phyloP scores from a whole-genome alignment of 2,113 vertebrate species.

The Phalacrocorax pelagicus region DNA sequence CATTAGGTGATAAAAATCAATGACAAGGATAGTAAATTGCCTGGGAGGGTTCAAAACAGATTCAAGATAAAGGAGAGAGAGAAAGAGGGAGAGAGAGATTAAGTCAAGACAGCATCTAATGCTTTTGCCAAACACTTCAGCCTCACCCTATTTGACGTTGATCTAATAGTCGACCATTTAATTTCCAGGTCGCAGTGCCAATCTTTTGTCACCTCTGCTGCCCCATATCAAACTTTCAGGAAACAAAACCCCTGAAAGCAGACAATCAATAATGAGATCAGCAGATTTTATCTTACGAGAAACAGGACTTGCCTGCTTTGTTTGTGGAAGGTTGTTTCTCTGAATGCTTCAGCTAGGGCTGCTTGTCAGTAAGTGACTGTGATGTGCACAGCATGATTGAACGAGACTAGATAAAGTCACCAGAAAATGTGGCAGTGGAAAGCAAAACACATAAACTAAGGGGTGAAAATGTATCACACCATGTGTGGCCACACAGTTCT shows the following conservation, averaged over 20 bases:
- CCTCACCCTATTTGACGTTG: slow-evolving; percentile 58
- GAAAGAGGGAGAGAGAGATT: slow-evolving; percentile 71
- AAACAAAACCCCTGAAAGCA: slow-evolving; percentile 80
- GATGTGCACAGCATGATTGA: slow-evolving; percentile 69
- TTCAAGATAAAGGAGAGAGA: slow-evolving; percentile 75
- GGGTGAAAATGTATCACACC: slow-evolving; percentile 42
- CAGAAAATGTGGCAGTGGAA: slow-evolving; percentile 61
- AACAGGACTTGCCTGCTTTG: slow-evolving; percentile 76
- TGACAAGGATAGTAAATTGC: slow-evolving; percentile 82
- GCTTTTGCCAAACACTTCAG: slow-evolving; percentile 74
- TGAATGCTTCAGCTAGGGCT: slow-evolving; percentile 74
- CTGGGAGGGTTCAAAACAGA: slow-evolving; percentile 80
- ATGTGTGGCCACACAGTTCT: slow-evolving; percentile 52
- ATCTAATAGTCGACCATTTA: slow-evolving; percentile 72
- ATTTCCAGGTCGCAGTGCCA: slow-evolving; percentile 71
- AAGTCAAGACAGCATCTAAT: slow-evolving; percentile 74
- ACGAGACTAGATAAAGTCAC: slow-evolving; percentile 72
- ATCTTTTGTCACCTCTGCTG: slow-evolving; percentile 77
- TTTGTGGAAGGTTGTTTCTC: slow-evolving; percentile 75
- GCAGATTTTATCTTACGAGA: slow-evolving; percentile 84
- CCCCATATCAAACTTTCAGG: slow-evolving; percentile 82
- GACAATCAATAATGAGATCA: slow-evolving; percentile 83
- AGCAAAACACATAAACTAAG: slow-evolving; percentile 59
- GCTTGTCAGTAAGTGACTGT: slow-evolving; percentile 74
- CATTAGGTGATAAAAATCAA: slow-evolving; percentile 83